Evolutionary conservation across 1,140 invertebrate species (phyloP), one percentile per base, ranked within the genome.

Genomic region (Zaprionus inermis): DNA sequence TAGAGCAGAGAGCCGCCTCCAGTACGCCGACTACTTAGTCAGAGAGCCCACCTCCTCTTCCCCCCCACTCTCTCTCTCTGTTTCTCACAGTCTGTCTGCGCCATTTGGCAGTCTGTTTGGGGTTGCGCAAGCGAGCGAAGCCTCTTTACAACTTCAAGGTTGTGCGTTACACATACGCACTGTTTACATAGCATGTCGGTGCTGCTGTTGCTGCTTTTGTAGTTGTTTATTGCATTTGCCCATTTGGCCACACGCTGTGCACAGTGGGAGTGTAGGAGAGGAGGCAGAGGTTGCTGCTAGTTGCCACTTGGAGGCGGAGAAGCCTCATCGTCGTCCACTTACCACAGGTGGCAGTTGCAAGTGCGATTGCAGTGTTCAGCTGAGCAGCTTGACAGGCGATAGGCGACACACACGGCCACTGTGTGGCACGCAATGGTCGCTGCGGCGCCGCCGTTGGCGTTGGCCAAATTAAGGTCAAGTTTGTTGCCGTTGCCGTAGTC

Each of bases 111-210:
- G 79, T 16, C 18, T 49, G 44, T 68, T 28, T n/a, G 44, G 30
- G 36, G 59, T 70, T 70, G 67, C 59, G 67, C 67, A 70, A 70
- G 55, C 49, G 28, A 24, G 9, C 16, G 57, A 44, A 32, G 36
- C 55, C 55, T 71, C 67, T 78, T 76, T 59, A 44, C 66, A 57
- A 41, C 59, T 44, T 72, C 73, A 78, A 76, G 76, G 76, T 78
- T 77, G 73, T 67, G 60, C 46, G 76, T 76, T 63, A 76, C 73
- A 76, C 61, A 76, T 76, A 72, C 52, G 49, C 14, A 56, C 55
- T 70, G 68, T 72, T 78, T 78, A 78, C 68, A 76, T 41, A 36
- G 38, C 38, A 16, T 44, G 36, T 18, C 59, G 24, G 52, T 49
- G n/a, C 38, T 57, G 22, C 30, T 63, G n/a, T 7, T 36, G 14